Evolutionary conservation across 1,140 invertebrate genomes (phyloP), one percentile per base, ranked within the genome.

Genomic region (Zophobas morio): DNA sequence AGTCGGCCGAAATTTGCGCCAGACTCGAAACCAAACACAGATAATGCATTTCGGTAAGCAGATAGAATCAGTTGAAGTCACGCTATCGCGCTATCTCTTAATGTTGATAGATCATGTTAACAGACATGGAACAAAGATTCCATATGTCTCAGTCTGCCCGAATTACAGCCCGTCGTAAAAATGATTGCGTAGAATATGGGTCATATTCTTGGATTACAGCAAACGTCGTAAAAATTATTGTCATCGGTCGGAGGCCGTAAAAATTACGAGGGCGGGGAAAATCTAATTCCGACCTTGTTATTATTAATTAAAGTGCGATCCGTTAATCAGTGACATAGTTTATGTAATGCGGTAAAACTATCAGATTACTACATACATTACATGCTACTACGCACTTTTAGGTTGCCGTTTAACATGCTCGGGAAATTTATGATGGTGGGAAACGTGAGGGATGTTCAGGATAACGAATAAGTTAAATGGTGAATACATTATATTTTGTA

Each of bases 391-490:
- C 56, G 56, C 56, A 60, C 56, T 60, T 60, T 60, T 60, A 60
- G 56, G 42, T 46, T 46, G 42, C 56, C 35, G 56, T 60, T 60
- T 60, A 60, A 60, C 56, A 60, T 60, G 56, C 56, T 36, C 34
- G 56, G 56, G 3, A 60, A 60, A 60, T 60, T 60, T 60, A 60
- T 60, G 56, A n/a, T 8, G 56, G 56, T 60, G 56, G 56, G 56
- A 60, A 60, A 8, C 33, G 34, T 60, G 56, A 60, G 56, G 56
- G 56, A 60, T 60, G 56, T 39, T 8, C 56, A 35, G 56, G 56
- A 60, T 60, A 60, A 60, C 56, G 56, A 60, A 60, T 60, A 60
- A 60, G 56, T 60, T 60, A 36, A 60, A 60, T 60, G 56, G n/a
- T 60, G 56, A 60, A 60, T 60, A 60, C 56, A 60, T 60, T 60